Percentiles rank a stretch among this genome's conserved stretches.
phyloP scores from a whole-genome alignment of 2,888 invertebrate species.

The Drosophila acutilabella region DNA sequence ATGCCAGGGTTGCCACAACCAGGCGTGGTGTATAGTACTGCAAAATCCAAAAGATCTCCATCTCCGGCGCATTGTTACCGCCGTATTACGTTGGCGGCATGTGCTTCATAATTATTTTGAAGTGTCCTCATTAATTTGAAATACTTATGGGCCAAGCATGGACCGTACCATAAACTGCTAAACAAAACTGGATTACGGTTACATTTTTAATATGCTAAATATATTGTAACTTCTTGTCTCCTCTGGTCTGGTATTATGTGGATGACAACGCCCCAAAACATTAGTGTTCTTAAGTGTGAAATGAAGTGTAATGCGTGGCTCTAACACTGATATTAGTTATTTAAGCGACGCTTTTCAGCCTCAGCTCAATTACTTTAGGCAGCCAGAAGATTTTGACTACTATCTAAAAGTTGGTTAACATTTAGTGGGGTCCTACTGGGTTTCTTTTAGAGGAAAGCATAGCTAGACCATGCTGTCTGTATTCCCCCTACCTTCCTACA shows the following conservation, averaged over 20 bases:
- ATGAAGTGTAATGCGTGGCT: neutral
- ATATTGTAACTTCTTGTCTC: constrained; percentile 17
- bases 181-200: constrained; percentile 70
- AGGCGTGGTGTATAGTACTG: neutral
- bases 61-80: constrained; percentile 5
- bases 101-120: constrained; percentile 81
- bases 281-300: constrained; percentile 8
- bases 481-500: no score
- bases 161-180: constrained; percentile 65
- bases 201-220: constrained; percentile 76
- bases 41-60: constrained; percentile 5
- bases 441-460: no score
- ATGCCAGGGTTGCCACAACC: constrained; percentile 28
- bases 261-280: constrained; percentile 5
- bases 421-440: neutral
- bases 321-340: constrained; percentile 18
- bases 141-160: constrained; percentile 70
- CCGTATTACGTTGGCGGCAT: constrained; percentile 44
- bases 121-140: constrained; percentile 79
- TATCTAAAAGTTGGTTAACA: neutral
- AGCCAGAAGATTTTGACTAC: neutral
- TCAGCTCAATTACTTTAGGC: neutral
- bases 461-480: no score
- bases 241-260: constrained; percentile 1
- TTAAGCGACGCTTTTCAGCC: neutral